Percentiles rank a stretch among this genome's conserved stretches.
phyloP scores from a whole-genome alignment of 2,888 invertebrate species.

The Labia minor region DNA sequence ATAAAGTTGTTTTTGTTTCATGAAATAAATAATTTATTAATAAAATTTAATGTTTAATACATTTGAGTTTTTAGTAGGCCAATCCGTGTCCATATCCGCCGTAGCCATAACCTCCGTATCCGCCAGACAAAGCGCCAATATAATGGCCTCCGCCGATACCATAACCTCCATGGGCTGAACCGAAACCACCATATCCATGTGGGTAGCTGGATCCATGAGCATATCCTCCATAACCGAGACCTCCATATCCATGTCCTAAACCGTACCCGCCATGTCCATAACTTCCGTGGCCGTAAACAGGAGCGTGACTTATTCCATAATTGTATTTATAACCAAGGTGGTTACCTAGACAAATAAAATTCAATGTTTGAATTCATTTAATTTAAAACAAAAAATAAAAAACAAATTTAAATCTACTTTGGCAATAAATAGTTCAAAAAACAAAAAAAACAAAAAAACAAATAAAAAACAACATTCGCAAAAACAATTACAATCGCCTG shows the following conservation, averaged over 20 bases:
- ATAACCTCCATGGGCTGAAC: constrained; percentile 14
- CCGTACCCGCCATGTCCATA: not conserved
- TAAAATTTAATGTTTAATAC: too few species aligned
- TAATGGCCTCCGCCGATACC: constrained; percentile 20
- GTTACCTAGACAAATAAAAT: constrained; percentile 14
- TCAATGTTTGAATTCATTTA: constrained; percentile 7
- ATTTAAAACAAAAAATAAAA: not conserved
- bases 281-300: not conserved
- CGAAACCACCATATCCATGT: constrained; percentile 21
- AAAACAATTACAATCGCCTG: too few species aligned
- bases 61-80: too few species aligned
- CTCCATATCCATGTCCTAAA: not conserved
- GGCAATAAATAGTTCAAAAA: not conserved
- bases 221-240: constrained; percentile 3
- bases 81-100: not conserved
- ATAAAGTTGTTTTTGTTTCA: too few species aligned
- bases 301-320: constrained; percentile 19
- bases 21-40: too few species aligned
- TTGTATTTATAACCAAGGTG: constrained; percentile 19
- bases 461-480: too few species aligned
- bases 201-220: constrained; percentile 21
- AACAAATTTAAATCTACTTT: not conserved
- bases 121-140: not conserved
- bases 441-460: too few species aligned
- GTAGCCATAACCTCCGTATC: not conserved